Evolutionary conservation across 2,888 invertebrate genomes (phyloP).

Genomic region (Crioceris asparagi): DNA sequence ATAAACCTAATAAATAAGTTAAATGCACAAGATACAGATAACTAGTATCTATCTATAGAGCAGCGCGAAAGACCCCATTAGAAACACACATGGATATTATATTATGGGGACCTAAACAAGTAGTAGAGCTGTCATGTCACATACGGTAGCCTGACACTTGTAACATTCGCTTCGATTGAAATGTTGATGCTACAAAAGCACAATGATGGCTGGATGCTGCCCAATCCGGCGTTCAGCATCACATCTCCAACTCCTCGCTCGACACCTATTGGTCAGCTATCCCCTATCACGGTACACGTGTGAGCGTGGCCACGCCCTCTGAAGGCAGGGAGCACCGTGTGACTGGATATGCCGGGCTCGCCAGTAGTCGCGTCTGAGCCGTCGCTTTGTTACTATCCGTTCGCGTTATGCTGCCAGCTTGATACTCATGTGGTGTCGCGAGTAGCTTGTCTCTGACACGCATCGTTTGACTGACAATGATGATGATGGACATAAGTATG

Average conservation of each 20-base stretch:
- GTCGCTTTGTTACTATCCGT: no score
- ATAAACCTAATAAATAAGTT: no score
- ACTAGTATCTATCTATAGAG: no score
- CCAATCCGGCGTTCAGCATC: slow-evolving; percentile 36
- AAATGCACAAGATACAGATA: no score
- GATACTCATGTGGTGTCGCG: no score
- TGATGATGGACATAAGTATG: slow-evolving; percentile 77
- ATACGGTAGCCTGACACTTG: slow-evolving; percentile 38
- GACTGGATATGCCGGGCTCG: no score
- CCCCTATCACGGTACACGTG: slow-evolving; percentile 31
- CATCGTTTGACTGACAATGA: slow-evolving; percentile 52
- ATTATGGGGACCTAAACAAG: no score
- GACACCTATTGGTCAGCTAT: slow-evolving; percentile 27
- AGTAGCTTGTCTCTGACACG: no score
- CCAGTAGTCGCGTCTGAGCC: not conserved
- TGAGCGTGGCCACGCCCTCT: slow-evolving; percentile 25
- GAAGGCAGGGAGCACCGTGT: no score
- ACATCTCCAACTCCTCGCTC: slow-evolving; percentile 28
- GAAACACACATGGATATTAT: no score
- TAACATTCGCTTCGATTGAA: slow-evolving; percentile 36
- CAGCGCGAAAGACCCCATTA: no score
- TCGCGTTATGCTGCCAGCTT: no score
- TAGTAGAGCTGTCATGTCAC: slow-evolving; percentile 37
- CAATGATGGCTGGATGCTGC: slow-evolving; percentile 39
- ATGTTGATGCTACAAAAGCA: slow-evolving; percentile 31